These are phyloP conservation scores for Amniataba percoides DNA, from an alignment of 2,797 vertebrate genomes.

Conservation along the genomic window DNA sequence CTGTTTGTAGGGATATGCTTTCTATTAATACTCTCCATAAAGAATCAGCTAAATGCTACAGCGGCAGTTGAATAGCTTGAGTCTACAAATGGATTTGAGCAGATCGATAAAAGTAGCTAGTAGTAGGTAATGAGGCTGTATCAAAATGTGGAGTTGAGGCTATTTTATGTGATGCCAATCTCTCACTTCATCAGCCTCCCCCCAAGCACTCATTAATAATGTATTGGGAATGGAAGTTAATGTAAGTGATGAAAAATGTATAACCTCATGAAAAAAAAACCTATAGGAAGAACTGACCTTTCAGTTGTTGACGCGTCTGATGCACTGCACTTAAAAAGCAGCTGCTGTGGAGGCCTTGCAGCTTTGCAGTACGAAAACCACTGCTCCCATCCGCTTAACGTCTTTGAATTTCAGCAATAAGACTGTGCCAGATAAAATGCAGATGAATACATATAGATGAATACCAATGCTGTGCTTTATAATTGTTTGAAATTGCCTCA, in stretches of 20 bases:
- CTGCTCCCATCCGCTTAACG: background rate
- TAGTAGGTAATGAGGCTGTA: slow-evolving; percentile 47
- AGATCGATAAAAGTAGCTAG: slow-evolving; percentile 52
- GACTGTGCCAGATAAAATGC: background rate
- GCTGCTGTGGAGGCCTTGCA: slow-evolving; percentile 31
- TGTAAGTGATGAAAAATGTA: slow-evolving; percentile 78
- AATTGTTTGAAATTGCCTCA: slow-evolving; percentile 20
- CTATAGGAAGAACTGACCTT: slow-evolving; percentile 63
- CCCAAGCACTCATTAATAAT: slow-evolving; percentile 69
- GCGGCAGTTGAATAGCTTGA: slow-evolving; percentile 42
- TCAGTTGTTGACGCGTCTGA: slow-evolving; percentile 52
- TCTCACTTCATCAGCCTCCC: slow-evolving; percentile 50
- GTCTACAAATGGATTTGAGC: slow-evolving; percentile 62
- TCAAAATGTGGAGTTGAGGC: slow-evolving; percentile 55
- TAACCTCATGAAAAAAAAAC: slow-evolving; percentile 64
- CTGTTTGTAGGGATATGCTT: background rate
- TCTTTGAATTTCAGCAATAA: slow-evolving; percentile 14
- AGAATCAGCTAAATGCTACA: slow-evolving; percentile 18
- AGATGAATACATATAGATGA: background rate
- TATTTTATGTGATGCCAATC: slow-evolving; percentile 61
- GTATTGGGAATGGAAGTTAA: slow-evolving; percentile 70
- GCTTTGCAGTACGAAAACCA: slow-evolving; percentile 22
- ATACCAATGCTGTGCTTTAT: slow-evolving; percentile 14
- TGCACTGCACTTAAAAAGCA: slow-evolving; percentile 29
- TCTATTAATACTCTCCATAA: slow-evolving; percentile 53